These are phyloP conservation scores for Columbina picui DNA, from an alignment of 2,113 vertebrate genomes.

Conservation along the genomic window DNA sequence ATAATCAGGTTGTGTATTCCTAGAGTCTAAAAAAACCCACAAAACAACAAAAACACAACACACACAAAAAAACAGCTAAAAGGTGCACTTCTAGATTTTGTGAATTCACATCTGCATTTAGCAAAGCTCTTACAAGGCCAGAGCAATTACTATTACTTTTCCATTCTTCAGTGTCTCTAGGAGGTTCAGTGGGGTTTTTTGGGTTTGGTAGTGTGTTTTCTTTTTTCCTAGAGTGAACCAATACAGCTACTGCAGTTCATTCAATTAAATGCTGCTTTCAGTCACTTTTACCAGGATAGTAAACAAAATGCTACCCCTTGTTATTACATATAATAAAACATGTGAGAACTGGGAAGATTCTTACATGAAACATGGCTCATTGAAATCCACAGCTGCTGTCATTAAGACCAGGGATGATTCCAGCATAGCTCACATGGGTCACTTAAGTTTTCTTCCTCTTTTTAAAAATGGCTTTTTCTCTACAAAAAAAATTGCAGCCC, in stretches of 20 bases:
- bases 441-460: not conserved
- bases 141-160: not conserved
- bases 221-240: not conserved
- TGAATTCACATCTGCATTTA: not conserved
- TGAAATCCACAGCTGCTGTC: not conserved
- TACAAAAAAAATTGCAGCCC: not conserved
- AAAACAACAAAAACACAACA: not conserved
- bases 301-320: not conserved
- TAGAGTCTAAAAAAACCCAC: not conserved
- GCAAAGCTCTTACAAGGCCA: not conserved
- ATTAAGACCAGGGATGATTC: not conserved
- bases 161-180: not conserved
- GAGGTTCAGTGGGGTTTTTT: not conserved
- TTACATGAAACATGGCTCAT: not conserved
- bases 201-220: not conserved
- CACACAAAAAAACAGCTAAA: not conserved
- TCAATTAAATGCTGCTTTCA: not conserved
- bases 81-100: not conserved
- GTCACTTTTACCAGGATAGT: not conserved
- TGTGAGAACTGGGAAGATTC: not conserved
- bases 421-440: rapidly evolving
- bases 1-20: not conserved
- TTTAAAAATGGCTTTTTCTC: not conserved
- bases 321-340: not conserved
- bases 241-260: not conserved